Base-by-base conservation (phyloP, 2,888 invertebrate genomes). In the Seladonia tumulorum region DNA sequence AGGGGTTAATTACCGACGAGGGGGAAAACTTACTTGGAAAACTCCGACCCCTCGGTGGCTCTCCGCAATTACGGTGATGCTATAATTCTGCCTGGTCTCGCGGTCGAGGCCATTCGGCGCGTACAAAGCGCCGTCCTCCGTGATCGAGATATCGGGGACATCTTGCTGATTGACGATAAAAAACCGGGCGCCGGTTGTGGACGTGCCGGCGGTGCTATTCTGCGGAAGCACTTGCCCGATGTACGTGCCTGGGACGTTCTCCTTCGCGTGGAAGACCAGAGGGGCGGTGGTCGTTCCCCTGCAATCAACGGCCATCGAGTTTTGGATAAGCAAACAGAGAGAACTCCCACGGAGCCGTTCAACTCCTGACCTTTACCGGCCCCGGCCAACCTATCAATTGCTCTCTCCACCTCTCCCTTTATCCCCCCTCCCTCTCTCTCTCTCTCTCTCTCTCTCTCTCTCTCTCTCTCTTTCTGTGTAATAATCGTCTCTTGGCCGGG, bases 111-210 rank as follows among this genome's bases (percentile, higher is more conserved):
- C 97, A 86, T 96, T 96, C 78, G 97, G 96, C 0, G 98, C 97
- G 93, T 97, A 97, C n/a, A 98, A 96, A 0, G 97, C 97, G 47
- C 98, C 98, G 93, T 98, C 98, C 88, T 96, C 94, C 8, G 97
- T 97, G 57, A 98, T 97, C 49, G 97, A 97, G 88, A 98, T 98
- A 92, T 98, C 97, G 29, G 97, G 96, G 5, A 98, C 97, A 93
- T 98, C 98, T 91, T 97, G 97, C 92, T 98, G 97, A 95, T 98
- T 98, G 60, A 98, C 98, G 87, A 98, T 97, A 39, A 97, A 96
- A 90, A 97, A 98, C 87, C 96, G 96, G 68, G 97, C 95, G 88
- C 96, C 96, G 76, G 95, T 95, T 92, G 91, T 87, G 35, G 93
- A 87, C 70, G 92, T 39, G 76, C 88, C 76, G n/a, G 91, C 74